phyloP scores from a whole-genome alignment of 2,888 invertebrate genomes.

The Drosophila nigricruria region DNA sequence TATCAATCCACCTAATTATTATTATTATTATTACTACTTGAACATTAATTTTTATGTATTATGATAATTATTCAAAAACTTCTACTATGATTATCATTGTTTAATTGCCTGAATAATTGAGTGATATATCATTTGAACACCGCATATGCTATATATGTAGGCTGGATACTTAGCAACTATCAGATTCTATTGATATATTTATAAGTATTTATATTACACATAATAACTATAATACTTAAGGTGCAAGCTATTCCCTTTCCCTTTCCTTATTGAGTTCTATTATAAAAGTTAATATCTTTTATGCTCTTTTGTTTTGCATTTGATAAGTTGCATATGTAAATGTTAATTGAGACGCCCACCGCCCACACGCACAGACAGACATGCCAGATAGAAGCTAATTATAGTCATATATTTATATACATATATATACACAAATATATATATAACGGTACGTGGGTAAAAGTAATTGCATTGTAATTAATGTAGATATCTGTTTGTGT shows the following conservation, averaged over 20 bases:
- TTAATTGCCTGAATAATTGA: too few species aligned
- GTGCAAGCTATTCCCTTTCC: too few species aligned
- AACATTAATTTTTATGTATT: too few species aligned
- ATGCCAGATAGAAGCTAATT: constrained; percentile 41
- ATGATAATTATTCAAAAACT: too few species aligned
- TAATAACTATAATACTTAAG: background rate
- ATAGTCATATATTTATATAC: constrained; percentile 27
- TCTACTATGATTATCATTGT: too few species aligned
- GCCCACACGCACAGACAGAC: constrained; percentile 5
- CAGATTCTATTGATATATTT: background rate
- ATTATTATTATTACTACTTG: too few species aligned
- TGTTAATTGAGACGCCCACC: constrained; percentile 53
- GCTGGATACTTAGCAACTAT: too few species aligned
- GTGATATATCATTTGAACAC: too few species aligned
- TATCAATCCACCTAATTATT: too few species aligned
- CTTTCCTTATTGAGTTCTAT: background rate
- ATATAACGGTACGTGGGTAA: constrained; percentile 38
- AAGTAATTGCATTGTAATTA: constrained; percentile 74
- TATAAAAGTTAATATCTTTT: constrained; percentile 4
- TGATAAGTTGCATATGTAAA: constrained; percentile 58
- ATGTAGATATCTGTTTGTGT: constrained; percentile 57
- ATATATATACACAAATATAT: constrained; percentile 13
- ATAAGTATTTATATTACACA: too few species aligned
- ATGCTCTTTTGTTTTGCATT: constrained; percentile 28
- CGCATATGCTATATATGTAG: too few species aligned